A percentile compares a stretch with the other conserved stretches of the same genome.
phyloP scores from a whole-genome alignment of 64 coral and sea anemone species.

The Dendrophyllia cribrosa region DNA sequence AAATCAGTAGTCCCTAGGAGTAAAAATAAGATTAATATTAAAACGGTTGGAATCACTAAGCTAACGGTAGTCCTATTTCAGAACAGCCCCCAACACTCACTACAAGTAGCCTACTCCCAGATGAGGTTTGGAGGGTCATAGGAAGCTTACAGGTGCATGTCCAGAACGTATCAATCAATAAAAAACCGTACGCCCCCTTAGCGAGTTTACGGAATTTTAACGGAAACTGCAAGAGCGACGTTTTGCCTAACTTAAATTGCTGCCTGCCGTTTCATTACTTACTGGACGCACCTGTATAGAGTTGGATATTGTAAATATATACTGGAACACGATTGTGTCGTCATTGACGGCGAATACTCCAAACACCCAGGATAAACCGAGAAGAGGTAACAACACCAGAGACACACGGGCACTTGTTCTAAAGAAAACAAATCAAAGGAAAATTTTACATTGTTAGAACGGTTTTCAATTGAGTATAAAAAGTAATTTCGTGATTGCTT shows the following conservation, averaged over 20 bases:
- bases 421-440: not conserved
- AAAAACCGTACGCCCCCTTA: no score
- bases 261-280: not conserved
- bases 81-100: no score
- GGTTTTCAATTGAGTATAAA: no score
- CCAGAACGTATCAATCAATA: no score
- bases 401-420: slow-evolving; percentile 78
- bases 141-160: no score
- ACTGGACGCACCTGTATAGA: slow-evolving; percentile 60
- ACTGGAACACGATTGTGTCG: slow-evolving; percentile 48
- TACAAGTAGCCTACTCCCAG: no score
- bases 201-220: no score
- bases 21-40: not conserved
- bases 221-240: no score
- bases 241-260: no score
- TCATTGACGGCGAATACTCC: slow-evolving; percentile 60
- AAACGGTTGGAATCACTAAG: not conserved
- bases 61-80: no score
- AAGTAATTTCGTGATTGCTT: no score
- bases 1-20: slow-evolving; percentile 51
- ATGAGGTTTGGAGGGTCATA: no score
- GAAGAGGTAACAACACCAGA: slow-evolving; percentile 65
- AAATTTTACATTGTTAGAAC: not conserved
- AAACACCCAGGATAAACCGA: slow-evolving; percentile 78
- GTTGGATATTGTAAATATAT: slow-evolving; percentile 74